Conservation (phyloP, 2,797 vertebrate genomes). For the Artibeus lituratus region DNA sequence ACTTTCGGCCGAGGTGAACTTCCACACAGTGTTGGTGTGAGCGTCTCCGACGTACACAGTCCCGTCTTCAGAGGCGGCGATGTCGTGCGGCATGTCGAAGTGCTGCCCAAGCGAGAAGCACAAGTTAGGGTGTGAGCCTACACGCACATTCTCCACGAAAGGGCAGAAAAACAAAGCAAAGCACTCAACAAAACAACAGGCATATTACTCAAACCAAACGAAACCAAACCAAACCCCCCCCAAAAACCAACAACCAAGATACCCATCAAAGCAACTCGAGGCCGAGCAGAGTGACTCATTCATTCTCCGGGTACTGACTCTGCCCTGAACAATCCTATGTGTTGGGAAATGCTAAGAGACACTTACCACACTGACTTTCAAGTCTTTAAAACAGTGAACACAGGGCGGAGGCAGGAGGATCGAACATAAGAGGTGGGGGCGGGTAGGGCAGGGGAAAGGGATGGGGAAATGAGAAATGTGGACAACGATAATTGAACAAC, state of each 20-base stretch:
- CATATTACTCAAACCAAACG: not conserved
- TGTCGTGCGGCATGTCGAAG: conserved; percentile 95
- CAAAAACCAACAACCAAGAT: not conserved
- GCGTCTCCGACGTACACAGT: conserved; percentile 91
- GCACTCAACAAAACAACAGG: not conserved
- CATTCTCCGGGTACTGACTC: not conserved
- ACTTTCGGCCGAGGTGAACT: conserved; percentile 92
- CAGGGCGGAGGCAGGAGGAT: too few species aligned
- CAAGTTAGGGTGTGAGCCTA: not conserved
- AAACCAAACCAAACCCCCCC: too few species aligned
- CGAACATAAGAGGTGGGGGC: too few species aligned
- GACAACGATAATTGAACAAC: too few species aligned
- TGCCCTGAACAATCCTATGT: too few species aligned
- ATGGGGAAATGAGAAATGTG: too few species aligned
- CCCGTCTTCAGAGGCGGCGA: conserved; percentile 88
- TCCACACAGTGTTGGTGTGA: conserved; percentile 87
- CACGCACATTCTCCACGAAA: fast-evolving
- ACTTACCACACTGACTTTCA: not conserved
- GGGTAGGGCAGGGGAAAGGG: too few species aligned
- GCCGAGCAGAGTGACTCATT: not conserved
- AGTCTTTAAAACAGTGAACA: not conserved
- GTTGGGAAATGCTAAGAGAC: not conserved
- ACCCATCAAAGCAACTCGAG: not conserved
- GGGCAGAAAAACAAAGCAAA: not conserved
- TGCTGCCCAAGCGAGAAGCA: conserved; percentile 81